Percentiles rank a stretch among this genome's conserved stretches.
phyloP scores from a whole-genome alignment of 2,113 vertebrate genomes.

The Semnornis frantzii region DNA sequence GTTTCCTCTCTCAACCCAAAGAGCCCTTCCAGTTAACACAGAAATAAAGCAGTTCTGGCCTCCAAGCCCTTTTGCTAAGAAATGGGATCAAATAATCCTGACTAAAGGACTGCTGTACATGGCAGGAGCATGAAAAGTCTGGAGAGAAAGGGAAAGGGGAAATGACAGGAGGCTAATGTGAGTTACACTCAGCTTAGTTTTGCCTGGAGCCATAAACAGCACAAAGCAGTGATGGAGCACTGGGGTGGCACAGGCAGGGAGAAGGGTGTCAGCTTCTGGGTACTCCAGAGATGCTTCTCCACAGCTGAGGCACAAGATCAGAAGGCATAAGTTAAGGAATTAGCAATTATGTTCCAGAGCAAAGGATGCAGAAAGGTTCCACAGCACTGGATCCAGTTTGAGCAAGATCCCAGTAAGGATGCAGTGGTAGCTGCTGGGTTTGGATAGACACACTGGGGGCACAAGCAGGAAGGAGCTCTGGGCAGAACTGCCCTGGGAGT shows the following conservation, averaged over 20 bases:
- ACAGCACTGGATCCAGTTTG: rapidly evolving
- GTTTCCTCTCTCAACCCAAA: not conserved
- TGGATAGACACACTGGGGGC: not conserved
- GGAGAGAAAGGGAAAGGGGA: not conserved
- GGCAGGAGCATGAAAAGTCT: not conserved
- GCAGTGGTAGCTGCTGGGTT: not conserved
- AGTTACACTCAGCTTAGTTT: rapidly evolving
- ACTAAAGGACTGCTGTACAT: not conserved
- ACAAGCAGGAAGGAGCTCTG: not conserved
- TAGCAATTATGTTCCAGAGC: not conserved
- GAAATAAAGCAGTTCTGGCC: not conserved
- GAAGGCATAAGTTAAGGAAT: not conserved
- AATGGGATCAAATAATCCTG: not conserved
- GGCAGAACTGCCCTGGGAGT: not conserved
- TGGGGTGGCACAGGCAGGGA: not conserved
- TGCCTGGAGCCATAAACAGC: not conserved
- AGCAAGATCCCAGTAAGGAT: not conserved
- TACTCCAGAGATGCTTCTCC: rapidly evolving
- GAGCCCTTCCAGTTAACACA: not conserved
- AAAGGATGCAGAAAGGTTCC: not conserved
- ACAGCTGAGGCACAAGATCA: not conserved
- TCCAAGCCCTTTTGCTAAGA: not conserved
- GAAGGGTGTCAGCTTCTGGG: not conserved
- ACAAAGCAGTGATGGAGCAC: rapidly evolving
- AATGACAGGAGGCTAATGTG: not conserved